Conservation (phyloP, 2,888 invertebrate genomes). For the Temnothorax rugatulus region DNA sequence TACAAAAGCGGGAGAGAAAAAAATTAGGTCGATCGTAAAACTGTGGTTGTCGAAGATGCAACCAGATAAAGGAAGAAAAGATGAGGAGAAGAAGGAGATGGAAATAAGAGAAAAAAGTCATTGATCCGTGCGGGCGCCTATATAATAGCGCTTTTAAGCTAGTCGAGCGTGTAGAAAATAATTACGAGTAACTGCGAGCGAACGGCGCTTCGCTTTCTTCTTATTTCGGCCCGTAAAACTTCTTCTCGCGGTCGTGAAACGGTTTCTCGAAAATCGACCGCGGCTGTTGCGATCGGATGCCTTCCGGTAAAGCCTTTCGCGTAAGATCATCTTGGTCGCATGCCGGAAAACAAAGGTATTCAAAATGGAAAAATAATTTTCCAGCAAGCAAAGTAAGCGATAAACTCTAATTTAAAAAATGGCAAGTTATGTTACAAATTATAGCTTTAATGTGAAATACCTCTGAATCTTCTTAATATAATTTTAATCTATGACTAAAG, state of each 20-base stretch:
- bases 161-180: slow-evolving; percentile 58
- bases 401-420: background rate
- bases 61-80: background rate
- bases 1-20: background rate
- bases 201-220: slow-evolving; percentile 53
- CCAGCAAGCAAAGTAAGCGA: background rate
- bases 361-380: background rate
- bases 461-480: background rate
- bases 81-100: background rate
- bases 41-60: slow-evolving; percentile 13
- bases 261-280: slow-evolving; percentile 57
- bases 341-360: background rate
- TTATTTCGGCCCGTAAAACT: slow-evolving; percentile 45
- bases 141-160: slow-evolving; percentile 42
- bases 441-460: background rate
- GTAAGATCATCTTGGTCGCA: background rate
- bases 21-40: slow-evolving; percentile 48
- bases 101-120: slow-evolving; percentile 21
- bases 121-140: slow-evolving; percentile 20
- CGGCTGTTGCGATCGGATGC: slow-evolving; percentile 27
- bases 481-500: background rate
- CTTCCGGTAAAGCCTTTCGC: slow-evolving; percentile 35
- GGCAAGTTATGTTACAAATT: background rate
- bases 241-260: slow-evolving; percentile 48
- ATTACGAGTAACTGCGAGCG: slow-evolving; percentile 52